These are phyloP conservation scores for Lacanobia wlatinum DNA, from an alignment of 2,888 invertebrate species.

Conservation along the genomic window DNA sequence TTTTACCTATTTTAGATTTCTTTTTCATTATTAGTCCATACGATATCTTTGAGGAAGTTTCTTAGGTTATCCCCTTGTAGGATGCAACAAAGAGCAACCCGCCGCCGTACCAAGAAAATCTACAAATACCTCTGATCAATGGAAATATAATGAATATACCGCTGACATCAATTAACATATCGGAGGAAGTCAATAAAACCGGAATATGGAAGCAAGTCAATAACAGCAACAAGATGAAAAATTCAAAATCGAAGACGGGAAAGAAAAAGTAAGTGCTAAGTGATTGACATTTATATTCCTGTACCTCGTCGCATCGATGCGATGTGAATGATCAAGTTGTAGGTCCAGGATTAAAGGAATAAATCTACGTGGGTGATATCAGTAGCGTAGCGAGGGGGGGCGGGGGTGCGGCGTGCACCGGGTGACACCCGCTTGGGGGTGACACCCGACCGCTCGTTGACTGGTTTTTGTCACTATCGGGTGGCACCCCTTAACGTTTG, in stretches of 20 bases:
- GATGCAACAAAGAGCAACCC: slow-evolving; percentile 87
- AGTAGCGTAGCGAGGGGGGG: too few species aligned
- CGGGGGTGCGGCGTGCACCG: too few species aligned
- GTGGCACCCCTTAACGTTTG: too few species aligned
- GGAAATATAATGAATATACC: slow-evolving; percentile 98
- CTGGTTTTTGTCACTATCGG: too few species aligned
- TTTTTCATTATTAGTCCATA: slow-evolving; percentile 41
- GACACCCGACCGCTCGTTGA: too few species aligned
- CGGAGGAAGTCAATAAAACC: slow-evolving; percentile 98
- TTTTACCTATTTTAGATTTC: slow-evolving; percentile 32
- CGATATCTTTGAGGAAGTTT: slow-evolving; percentile 62
- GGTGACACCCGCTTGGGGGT: too few species aligned
- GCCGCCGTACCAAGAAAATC: slow-evolving; percentile 91
- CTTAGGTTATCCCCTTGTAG: slow-evolving; percentile 82
- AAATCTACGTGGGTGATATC: too few species aligned
- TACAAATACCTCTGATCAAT: slow-evolving; percentile 96
- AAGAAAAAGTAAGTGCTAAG: slow-evolving; percentile 85
- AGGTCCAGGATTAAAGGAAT: neutral
- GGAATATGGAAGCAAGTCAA: slow-evolving; percentile 98
- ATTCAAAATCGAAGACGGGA: slow-evolving; percentile 81
- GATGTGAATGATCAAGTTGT: slow-evolving; percentile 1
- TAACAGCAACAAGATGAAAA: slow-evolving; percentile 91
- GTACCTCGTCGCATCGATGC: neutral
- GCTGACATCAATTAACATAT: slow-evolving; percentile 96
- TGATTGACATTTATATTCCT: neutral